phyloP scores from a whole-genome alignment of 2,797 vertebrate genomes.

The Sphaeramia orbicularis region DNA sequence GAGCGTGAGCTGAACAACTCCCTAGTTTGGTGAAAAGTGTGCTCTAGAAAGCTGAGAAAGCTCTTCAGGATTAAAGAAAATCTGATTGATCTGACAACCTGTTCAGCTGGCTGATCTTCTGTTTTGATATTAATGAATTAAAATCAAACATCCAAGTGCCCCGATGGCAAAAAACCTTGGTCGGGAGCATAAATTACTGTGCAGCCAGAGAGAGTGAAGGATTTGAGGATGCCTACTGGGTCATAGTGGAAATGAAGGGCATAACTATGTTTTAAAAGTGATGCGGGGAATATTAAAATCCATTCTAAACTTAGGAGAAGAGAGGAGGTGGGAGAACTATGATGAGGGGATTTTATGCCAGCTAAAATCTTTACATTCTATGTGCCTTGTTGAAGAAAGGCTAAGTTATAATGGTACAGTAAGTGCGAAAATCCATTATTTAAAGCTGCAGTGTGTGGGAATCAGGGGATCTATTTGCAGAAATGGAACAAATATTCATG shows the following conservation, averaged over 20 bases:
- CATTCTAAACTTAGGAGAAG: slow-evolving; percentile 4
- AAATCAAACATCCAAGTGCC: slow-evolving; percentile 60
- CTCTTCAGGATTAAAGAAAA: slow-evolving; percentile 38
- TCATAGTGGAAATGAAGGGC: slow-evolving; percentile 43
- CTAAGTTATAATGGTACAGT: background rate
- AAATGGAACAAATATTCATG: too few species aligned
- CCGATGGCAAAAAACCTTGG: slow-evolving; percentile 34
- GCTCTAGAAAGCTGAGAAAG: slow-evolving; percentile 41
- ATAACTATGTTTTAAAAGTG: slow-evolving; percentile 42
- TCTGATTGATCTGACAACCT: slow-evolving; percentile 64
- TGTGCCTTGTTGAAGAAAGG: background rate
- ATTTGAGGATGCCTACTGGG: slow-evolving; percentile 38
- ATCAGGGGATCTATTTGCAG: too few species aligned
- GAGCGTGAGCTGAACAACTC: slow-evolving; percentile 17
- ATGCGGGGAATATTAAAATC: slow-evolving; percentile 54
- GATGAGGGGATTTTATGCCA: slow-evolving; percentile 1
- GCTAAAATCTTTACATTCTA: slow-evolving; percentile 5
- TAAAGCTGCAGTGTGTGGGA: background rate
- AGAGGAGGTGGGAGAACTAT: background rate
- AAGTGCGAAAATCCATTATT: slow-evolving; percentile 3
- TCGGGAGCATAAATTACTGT: slow-evolving; percentile 50
- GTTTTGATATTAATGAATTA: slow-evolving; percentile 72
- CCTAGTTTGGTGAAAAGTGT: slow-evolving; percentile 39
- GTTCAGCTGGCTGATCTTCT: slow-evolving; percentile 50
- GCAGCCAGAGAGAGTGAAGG: slow-evolving; percentile 11